Percentiles rank a stretch among this genome's conserved stretches.
phyloP scores from a whole-genome alignment of 2,888 invertebrate genomes.

The Phaonia tiefii region DNA sequence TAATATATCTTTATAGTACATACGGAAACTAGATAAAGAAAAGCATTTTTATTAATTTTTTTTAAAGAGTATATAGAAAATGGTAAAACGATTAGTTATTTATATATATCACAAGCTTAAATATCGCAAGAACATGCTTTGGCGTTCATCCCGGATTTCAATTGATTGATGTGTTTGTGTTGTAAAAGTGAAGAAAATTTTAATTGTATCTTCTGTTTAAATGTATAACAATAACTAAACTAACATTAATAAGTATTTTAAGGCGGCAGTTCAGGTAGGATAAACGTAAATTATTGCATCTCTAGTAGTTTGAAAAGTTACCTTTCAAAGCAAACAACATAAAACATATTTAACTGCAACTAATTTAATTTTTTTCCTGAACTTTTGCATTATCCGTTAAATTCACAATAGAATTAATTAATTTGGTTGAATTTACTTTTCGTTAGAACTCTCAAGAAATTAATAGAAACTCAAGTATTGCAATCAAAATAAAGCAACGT shows the following conservation, averaged over 20 bases:
- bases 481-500: conserved; percentile 67
- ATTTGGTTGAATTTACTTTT: conserved; percentile 11
- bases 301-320: conserved; percentile 65
- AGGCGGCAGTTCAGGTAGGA: conserved; percentile 57
- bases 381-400: conserved; percentile 10
- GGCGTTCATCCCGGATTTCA: background rate
- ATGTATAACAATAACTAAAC: conserved; percentile 36
- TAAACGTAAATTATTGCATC: conserved; percentile 41
- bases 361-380: conserved; percentile 26
- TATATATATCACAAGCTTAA: background rate
- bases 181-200: background rate
- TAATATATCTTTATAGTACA: no score
- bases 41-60: no score
- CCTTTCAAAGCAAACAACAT: conserved; percentile 61
- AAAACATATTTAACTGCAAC: conserved; percentile 61
- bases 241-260: conserved; percentile 54
- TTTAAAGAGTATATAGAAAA: no score
- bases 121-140: conserved; percentile 52
- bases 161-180: conserved; percentile 18
- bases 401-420: conserved; percentile 27
- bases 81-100: conserved; percentile 3
- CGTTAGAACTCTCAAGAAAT: conserved; percentile 53
- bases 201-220: conserved; percentile 37
- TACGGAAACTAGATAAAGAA: no score
- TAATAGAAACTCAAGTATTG: conserved; percentile 50